These are phyloP conservation scores for Euspilapteryx auroguttella DNA, from an alignment of 2,888 invertebrate genomes.

Conservation along the genomic window DNA sequence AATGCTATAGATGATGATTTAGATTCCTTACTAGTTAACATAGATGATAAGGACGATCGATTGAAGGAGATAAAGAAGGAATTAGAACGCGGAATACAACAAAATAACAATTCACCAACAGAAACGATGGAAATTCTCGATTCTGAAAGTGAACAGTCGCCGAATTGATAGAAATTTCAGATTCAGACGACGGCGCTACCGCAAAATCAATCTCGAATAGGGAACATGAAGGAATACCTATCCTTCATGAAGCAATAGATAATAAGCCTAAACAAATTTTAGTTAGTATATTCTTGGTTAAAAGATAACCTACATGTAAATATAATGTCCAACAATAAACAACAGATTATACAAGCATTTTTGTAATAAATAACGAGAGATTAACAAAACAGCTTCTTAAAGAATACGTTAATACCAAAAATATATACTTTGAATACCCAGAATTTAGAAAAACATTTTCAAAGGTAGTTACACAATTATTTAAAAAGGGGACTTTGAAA, in stretches of 20 bases:
- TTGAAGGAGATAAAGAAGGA: no score
- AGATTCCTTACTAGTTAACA: not conserved
- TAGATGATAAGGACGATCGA: not conserved
- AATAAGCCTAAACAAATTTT: slow-evolving; percentile 1
- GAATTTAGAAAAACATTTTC: no score
- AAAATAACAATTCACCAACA: no score
- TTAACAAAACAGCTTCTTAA: no score
- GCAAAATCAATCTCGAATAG: slow-evolving; percentile 2
- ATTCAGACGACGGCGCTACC: not conserved
- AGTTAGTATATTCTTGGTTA: not conserved
- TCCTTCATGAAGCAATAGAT: slow-evolving; percentile 3
- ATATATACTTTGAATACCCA: no score
- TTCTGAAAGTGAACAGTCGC: not conserved
- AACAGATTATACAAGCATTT: no score
- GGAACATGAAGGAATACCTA: slow-evolving; percentile 1
- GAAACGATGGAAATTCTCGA: not conserved
- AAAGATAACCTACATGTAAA: not conserved
- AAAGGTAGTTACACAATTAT: no score
- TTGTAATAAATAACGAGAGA: no score
- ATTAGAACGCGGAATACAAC: no score
- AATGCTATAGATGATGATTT: slow-evolving; percentile 2
- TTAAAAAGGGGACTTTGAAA: no score
- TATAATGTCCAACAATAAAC: no score
- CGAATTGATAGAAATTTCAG: not conserved
- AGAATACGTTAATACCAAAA: no score